phyloP scores from a whole-genome alignment of 1,140 invertebrate species.

The Trichogramma pretiosum region DNA sequence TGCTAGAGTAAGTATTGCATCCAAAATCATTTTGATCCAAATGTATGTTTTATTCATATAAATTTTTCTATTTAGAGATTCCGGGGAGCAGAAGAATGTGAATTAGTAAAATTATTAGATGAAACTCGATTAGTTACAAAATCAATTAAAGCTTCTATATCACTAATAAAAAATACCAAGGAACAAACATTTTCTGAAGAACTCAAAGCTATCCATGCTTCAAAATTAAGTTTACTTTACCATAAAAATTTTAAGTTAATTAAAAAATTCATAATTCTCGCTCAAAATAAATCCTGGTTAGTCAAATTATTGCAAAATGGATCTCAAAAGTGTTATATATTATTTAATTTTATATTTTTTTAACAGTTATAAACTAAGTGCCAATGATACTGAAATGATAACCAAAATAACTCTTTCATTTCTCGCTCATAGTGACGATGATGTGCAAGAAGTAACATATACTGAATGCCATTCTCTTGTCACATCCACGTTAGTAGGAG shows the following conservation, averaged over 20 bases:
- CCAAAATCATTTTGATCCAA: conserved; percentile 6
- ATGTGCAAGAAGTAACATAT: conserved; percentile 38
- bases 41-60: conserved; percentile 1
- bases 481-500: conserved; percentile 35
- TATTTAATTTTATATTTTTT: conserved; percentile 1
- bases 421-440: conserved; percentile 31
- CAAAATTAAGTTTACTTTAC: conserved; percentile 31
- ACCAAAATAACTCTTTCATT: conserved; percentile 31
- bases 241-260: conserved; percentile 34
- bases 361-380: conserved; percentile 15
- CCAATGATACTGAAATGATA: conserved; percentile 23
- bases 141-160: conserved; percentile 34
- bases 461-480: conserved; percentile 38
- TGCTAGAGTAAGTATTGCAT: conserved; percentile 25
- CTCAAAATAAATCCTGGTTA: conserved; percentile 22
- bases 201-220: conserved; percentile 27
- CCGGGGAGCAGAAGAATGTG: conserved; percentile 22
- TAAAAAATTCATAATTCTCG: conserved; percentile 22
- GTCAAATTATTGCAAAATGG: background rate
- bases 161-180: conserved; percentile 23
- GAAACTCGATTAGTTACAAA: conserved; percentile 28
- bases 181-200: conserved; percentile 18
- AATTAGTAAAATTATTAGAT: conserved; percentile 28
- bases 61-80: conserved; percentile 26
- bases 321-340: background rate